These are phyloP conservation scores for Ceratoteleas bidentatus DNA, from an alignment of 1,140 invertebrate genomes.

Conservation along the genomic window DNA sequence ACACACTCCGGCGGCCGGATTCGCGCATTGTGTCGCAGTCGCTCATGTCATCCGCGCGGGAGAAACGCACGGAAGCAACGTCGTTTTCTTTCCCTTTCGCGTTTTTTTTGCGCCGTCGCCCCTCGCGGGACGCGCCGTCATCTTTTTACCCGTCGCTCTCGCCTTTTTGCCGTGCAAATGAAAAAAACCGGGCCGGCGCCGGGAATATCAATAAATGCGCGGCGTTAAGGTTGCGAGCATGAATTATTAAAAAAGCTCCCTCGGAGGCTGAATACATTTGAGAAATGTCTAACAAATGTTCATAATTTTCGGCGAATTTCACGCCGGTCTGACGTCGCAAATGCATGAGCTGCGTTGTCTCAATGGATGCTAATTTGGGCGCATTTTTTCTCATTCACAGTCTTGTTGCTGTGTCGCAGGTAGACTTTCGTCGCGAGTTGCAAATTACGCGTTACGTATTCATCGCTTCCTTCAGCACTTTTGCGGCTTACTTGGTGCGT, in stretches of 20 bases:
- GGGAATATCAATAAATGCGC: conserved; percentile 23
- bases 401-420: background rate
- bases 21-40: no score
- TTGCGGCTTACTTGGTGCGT: no score
- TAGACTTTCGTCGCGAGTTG: background rate
- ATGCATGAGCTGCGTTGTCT: background rate
- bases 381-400: no score
- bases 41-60: no score
- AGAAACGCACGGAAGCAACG: no score
- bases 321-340: background rate
- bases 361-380: conserved; percentile 17
- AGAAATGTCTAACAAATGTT: conserved; percentile 27
- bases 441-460: background rate
- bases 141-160: background rate
- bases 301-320: conserved; percentile 16
- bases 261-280: conserved; percentile 9
- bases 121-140: no score
- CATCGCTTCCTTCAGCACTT: no score
- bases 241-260: conserved; percentile 25
- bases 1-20: no score
- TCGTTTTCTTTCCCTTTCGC: no score
- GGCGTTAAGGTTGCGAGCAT: conserved; percentile 21
- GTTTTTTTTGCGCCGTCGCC: no score
- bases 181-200: background rate
- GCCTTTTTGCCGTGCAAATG: background rate